Percentiles rank a stretch among this genome's conserved stretches.
These are phyloP conservation scores for Temnothorax curvispinosus DNA, from an alignment of 1,140 invertebrate species.

Conservation along the genomic window DNA sequence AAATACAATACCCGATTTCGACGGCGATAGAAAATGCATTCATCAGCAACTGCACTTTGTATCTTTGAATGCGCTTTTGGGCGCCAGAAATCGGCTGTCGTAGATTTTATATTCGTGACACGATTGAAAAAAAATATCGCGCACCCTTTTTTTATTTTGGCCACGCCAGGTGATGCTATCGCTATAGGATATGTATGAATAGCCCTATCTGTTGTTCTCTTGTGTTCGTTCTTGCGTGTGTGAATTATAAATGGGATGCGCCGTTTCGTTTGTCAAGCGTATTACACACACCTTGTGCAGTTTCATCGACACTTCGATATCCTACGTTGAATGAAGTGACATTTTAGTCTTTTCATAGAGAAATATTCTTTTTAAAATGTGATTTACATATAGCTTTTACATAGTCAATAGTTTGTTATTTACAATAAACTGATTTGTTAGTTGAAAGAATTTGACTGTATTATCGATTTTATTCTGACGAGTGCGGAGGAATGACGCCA, in stretches of 20 bases:
- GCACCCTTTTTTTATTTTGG: conserved; percentile 13
- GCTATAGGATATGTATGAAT: conserved; percentile 30
- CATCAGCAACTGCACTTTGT: conserved; percentile 29
- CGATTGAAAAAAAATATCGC: conserved; percentile 1
- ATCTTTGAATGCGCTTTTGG: conserved; percentile 19
- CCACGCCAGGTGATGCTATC: conserved; percentile 11
- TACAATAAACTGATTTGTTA: neutral
- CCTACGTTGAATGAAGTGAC: neutral
- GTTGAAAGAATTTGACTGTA: neutral
- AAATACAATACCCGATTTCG: conserved; percentile 29
- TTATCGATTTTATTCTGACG: neutral
- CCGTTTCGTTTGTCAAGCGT: conserved; percentile 26
- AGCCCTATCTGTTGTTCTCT: conserved; percentile 30
- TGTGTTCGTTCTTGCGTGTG: neutral
- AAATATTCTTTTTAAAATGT: neutral
- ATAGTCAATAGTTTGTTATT: neutral
- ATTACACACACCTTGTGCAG: neutral
- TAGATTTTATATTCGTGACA: conserved; percentile 41
- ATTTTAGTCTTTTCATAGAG: neutral
- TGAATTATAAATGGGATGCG: conserved; percentile 43
- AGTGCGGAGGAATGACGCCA: neutral
- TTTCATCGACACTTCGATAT: conserved; percentile 18
- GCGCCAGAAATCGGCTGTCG: neutral
- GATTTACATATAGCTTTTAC: neutral
- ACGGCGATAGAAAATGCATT: conserved; percentile 28